A percentile compares a stretch with the other conserved stretches of the same genome.
These are phyloP conservation scores for Drosophila sordidula DNA, from an alignment of 2,888 invertebrate species.

Conservation along the genomic window DNA sequence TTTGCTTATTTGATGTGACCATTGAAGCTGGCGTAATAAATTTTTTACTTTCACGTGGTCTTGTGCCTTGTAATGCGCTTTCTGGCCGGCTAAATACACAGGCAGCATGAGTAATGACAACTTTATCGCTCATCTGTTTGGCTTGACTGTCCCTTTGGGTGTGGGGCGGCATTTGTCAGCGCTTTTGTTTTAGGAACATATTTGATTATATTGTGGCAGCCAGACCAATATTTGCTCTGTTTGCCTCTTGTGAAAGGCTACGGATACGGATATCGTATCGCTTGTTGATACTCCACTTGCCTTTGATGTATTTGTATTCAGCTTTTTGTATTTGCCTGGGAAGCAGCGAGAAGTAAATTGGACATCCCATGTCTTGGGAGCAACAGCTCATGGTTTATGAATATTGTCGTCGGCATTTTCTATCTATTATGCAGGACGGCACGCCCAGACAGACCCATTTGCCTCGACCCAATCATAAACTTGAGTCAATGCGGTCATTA, in stretches of 20 bases:
- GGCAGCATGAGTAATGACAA: slow-evolving; percentile 62
- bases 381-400: slow-evolving; percentile 41
- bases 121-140: slow-evolving; percentile 53
- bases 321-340: slow-evolving; percentile 47
- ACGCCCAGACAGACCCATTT: slow-evolving; percentile 9
- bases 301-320: slow-evolving; percentile 55
- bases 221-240: background rate
- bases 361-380: slow-evolving; percentile 35
- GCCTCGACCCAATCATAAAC: slow-evolving; percentile 54
- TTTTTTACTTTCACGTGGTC: slow-evolving; percentile 33
- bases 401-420: slow-evolving; percentile 34
- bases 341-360: no score
- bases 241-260: slow-evolving; percentile 35
- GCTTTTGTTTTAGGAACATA: slow-evolving; percentile 26
- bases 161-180: slow-evolving; percentile 20
- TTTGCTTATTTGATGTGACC: slow-evolving; percentile 18
- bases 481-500: slow-evolving; percentile 67
- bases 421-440: slow-evolving; percentile 59
- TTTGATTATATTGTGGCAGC: slow-evolving; percentile 22
- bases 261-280: slow-evolving; percentile 41
- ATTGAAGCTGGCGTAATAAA: slow-evolving; percentile 17
- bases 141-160: slow-evolving; percentile 21
- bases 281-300: slow-evolving; percentile 36
- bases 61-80: slow-evolving; percentile 15
- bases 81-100: slow-evolving; percentile 43